Evolutionary conservation across 2,888 invertebrate species (phyloP).

Genomic region (Ennomos fuscantarius): DNA sequence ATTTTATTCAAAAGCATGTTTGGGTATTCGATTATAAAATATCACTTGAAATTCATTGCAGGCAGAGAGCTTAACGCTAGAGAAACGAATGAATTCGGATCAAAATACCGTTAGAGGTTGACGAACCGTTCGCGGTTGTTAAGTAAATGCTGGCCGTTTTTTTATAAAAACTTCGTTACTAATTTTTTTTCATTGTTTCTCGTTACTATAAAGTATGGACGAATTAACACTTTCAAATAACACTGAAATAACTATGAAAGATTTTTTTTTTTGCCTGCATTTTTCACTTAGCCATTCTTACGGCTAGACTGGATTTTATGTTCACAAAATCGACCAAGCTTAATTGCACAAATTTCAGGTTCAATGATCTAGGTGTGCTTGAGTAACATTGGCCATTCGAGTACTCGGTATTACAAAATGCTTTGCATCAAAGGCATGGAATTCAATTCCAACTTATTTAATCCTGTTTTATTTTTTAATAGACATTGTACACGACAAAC

Average conservation of each 20-base stretch:
- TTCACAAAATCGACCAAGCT: conserved; percentile 1
- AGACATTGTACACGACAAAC: too few species aligned
- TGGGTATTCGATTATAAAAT: conserved; percentile 20
- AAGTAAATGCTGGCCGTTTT: conserved; percentile 55
- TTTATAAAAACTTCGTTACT: conserved; percentile 43
- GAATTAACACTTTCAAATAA: conserved; percentile 33
- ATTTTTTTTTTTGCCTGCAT: conserved; percentile 10
- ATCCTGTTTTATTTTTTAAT: too few species aligned
- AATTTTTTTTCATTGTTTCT: conserved; percentile 41
- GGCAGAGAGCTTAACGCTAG: conserved; percentile 36
- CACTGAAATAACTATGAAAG: conserved; percentile 11
- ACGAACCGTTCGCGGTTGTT: conserved; percentile 62
- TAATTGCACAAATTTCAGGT: conserved; percentile 5
- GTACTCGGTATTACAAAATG: background rate
- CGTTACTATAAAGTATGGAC: conserved; percentile 37
- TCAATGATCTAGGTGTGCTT: background rate
- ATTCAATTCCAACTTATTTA: background rate
- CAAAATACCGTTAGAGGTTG: conserved; percentile 76
- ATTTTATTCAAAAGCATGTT: conserved; percentile 7
- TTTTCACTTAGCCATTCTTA: conserved; percentile 13
- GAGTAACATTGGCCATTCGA: background rate
- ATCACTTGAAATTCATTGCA: conserved; percentile 37
- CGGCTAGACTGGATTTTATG: conserved; percentile 1
- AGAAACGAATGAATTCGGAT: conserved; percentile 66
- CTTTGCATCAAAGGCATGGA: background rate